Base-by-base conservation (phyloP, 2,888 invertebrate genomes). In the Dioctria linearis region DNA sequence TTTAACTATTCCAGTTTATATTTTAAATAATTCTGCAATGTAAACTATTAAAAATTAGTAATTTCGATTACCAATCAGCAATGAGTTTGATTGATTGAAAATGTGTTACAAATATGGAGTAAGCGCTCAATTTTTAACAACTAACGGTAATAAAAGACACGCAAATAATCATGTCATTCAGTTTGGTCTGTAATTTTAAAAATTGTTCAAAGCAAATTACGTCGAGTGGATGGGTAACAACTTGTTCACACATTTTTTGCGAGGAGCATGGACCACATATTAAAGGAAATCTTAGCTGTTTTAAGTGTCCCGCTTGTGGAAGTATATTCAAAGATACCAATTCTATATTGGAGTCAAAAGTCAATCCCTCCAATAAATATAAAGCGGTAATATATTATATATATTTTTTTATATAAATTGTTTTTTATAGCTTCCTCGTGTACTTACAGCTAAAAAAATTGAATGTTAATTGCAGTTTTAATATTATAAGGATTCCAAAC, bases 281-380 rank as follows among this genome's bases (percentile, higher is more conserved):
- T 40, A 75, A 81, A 67, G 51, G 66, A 5, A 73, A 76, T 46
- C 75, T 76, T 76, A 59, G 40, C 11, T 59, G 66, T 11, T 4
- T 75, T 9, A 65, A 59, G 49, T 86, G 86, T 78, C 85, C 85
- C 5, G 85, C 85, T 37, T 86, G 86, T 80, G 83, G 83, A n/a
- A 85, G 83, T 42, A 9, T 81, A 54, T 84, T 90, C 46, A 83
- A 85, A 13, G 86, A 86, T 40, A 86, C 86, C 80, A 87, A 85
- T 84, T 88, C 88, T 80, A 86, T 89, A 69, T 86, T 89, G 4
- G 85, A 87, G 82, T 86, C 86, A 59, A 87, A 88, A 82, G 84
- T 89, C 37, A 87, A 89, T 82, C 89, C 89, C n/a, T 85, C 87
- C n/a, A 43, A 89, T 80, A 86, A 88, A 80, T 88, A 87, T 83